Conservation (phyloP, 2,888 invertebrate species). For the Micoletzkya japonica region DNA sequence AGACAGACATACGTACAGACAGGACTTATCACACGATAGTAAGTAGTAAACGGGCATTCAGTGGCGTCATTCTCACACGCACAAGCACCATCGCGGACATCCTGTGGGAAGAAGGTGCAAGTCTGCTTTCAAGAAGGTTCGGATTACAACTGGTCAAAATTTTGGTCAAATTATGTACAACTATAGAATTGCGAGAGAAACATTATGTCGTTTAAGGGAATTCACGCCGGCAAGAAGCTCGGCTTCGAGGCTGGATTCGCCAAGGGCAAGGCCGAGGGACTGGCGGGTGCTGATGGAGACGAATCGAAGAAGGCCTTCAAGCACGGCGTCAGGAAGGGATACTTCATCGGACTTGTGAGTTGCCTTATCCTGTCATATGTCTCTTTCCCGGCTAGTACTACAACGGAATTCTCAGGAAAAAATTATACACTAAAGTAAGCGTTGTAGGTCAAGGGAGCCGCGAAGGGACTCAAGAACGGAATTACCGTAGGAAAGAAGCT, state of each 20-base stretch:
- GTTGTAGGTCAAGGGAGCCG: constrained; percentile 17
- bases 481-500: background rate
- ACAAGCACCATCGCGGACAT: no score
- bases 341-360: constrained; percentile 6
- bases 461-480: constrained; percentile 10
- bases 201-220: no score
- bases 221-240: background rate
- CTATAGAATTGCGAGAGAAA: background rate
- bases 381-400: no score
- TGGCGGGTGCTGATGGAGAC: background rate
- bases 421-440: no score
- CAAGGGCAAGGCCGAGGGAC: background rate
- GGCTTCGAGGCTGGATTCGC: background rate
- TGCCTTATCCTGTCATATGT: background rate
- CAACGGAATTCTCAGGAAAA: no score
- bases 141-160: no score
- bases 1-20: no score
- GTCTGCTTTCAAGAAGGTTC: no score
- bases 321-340: background rate
- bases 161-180: background rate
- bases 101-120: no score
- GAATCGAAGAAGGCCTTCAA: background rate
- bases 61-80: no score
- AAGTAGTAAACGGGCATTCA: no score
- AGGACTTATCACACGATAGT: no score